Conservation (phyloP, 2,797 vertebrate genomes). For the Lithobates pipiens region DNA sequence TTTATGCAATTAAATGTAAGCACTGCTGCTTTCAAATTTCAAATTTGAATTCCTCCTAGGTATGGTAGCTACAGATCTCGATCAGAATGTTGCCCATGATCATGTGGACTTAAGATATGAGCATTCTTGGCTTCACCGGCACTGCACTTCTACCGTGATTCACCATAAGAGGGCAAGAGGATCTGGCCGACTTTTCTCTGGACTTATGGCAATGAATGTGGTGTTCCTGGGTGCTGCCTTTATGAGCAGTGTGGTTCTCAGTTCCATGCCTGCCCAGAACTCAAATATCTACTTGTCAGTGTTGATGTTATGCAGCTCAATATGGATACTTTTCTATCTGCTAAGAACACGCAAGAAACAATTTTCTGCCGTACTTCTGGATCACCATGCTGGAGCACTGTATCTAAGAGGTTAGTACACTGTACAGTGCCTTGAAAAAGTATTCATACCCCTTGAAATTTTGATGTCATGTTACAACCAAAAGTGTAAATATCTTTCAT, state of each 20-base stretch:
- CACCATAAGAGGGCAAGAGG: constrained; percentile 76
- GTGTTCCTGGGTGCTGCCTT: constrained; percentile 86
- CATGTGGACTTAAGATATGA: constrained; percentile 38
- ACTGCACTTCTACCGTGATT: constrained; percentile 69
- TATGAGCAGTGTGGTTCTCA: constrained; percentile 81
- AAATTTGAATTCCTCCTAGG: neutral
- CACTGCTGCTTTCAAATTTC: too few species aligned
- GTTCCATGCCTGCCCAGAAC: constrained; percentile 76
- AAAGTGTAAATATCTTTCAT: too few species aligned
- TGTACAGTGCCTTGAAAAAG: too few species aligned
- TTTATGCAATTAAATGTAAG: too few species aligned
- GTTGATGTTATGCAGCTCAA: constrained; percentile 78
- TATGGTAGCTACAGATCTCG: neutral
- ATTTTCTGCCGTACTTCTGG: constrained; percentile 72
- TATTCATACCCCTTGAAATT: too few species aligned
- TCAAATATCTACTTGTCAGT: constrained; percentile 80
- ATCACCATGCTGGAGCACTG: constrained; percentile 83
- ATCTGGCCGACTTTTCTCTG: constrained; percentile 82
- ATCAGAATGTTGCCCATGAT: constrained; percentile 1
- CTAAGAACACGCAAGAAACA: constrained; percentile 75
- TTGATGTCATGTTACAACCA: too few species aligned
- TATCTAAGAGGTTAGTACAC: constrained; percentile 79
- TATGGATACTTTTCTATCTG: constrained; percentile 84
- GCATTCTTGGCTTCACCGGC: constrained; percentile 72
- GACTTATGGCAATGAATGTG: constrained; percentile 87